Base-by-base conservation (phyloP, 2,888 invertebrate species). In the Balanococcus diminutus region DNA sequence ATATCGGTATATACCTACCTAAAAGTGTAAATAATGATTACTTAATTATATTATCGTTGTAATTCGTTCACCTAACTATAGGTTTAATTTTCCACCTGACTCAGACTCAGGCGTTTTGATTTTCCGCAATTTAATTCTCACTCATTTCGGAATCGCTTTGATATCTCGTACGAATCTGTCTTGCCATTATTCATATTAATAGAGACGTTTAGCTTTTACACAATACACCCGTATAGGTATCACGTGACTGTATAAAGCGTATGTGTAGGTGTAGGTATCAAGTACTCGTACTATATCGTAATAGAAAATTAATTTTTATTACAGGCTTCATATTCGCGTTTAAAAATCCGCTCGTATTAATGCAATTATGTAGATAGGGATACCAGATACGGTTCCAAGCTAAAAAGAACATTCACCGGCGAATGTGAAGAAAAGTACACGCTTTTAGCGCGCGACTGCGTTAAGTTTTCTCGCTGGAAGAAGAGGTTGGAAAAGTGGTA, bases 381-480 rank as follows among this genome's bases (percentile, higher is more conserved):
- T n/a, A n/a, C n/a, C n/a, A n/a, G n/a, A n/a, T 56, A 56, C 22
- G 9, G 56, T 56, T 56, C 56, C 56, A 56, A 56, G 56, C 22
- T 56, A 56, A 56, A n/a, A 56, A 56, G 56, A 56, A 56, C 56
- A 56, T 56, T 56, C 56, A 22, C 56, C 19, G 9, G 56, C 22
- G 56, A 56, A 56, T 56, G 22, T 22, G 56, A 72, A 72, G 31
- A 31, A 72, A 72, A 72, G 31, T 72, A 72, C 72, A 72, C 31
- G 72, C 72, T 72, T 72, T 72, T 72, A 72, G 72, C 72, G 72
- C 72, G 72, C 72, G 72, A 72, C 72, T 72, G 72, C 72, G 72
- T 72, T 72, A 72, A 31, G 31, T 31, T 72, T 72, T 72, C 31
- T 31, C 72, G 72, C 72, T 72, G 72, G 72, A 72, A 72, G 72